Evolutionary conservation across 2,797 vertebrate genomes (phyloP).

Genomic region (Morelia viridis): DNA sequence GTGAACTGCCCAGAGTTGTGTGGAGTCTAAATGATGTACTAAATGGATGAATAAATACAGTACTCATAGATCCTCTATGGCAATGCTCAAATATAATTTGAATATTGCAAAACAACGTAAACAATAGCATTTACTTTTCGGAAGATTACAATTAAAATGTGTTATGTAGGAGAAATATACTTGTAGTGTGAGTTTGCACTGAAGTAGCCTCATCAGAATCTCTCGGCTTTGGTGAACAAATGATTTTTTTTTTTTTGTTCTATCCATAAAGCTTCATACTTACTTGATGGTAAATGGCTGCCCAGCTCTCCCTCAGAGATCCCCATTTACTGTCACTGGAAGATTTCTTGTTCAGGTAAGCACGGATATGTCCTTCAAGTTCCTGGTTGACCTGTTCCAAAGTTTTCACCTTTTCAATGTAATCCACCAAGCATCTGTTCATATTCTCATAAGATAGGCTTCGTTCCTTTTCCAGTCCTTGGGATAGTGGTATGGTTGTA

Average conservation of each 20-base stretch:
- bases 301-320: slow-evolving; percentile 83
- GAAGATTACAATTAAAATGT: slow-evolving; percentile 24
- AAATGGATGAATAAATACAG: neutral
- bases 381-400: slow-evolving; percentile 89
- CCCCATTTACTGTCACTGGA: slow-evolving; percentile 80
- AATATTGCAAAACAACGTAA: slow-evolving; percentile 32
- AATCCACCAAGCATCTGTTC: slow-evolving; percentile 86
- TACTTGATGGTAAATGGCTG: slow-evolving; percentile 89
- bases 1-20: neutral
- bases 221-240: accelerated
- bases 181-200: neutral
- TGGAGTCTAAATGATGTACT: neutral
- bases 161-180: neutral
- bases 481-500: slow-evolving; percentile 69
- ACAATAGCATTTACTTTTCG: slow-evolving; percentile 39
- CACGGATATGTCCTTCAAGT: slow-evolving; percentile 87
- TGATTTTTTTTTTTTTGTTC: accelerated
- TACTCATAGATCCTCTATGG: slow-evolving; percentile 10
- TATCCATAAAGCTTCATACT: slow-evolving; percentile 34
- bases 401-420: slow-evolving; percentile 87
- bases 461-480: slow-evolving; percentile 68
- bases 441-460: slow-evolving; percentile 73
- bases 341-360: slow-evolving; percentile 84
- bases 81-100: slow-evolving; percentile 34
- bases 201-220: neutral